Base-by-base conservation (phyloP, 1,140 invertebrate species). In the Microplitis demolitor region DNA sequence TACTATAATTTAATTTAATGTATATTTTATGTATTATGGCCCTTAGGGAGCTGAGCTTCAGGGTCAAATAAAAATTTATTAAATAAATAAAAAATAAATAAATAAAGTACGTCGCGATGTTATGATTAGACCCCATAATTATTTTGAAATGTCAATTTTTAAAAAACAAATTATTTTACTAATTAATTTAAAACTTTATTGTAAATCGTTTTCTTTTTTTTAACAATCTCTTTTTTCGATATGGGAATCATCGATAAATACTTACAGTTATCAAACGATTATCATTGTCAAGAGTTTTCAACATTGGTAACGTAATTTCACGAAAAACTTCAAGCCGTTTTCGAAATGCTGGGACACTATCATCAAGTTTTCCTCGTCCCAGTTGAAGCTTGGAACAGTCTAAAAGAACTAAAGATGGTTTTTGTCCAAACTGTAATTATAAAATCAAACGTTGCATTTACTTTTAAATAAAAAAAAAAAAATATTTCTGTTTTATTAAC, bases 361-460 rank as follows among this genome's bases (percentile, higher is more conserved):
- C 95, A 79, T 97, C 95, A 0, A 93, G 85, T 34, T 94, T 87
- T 13, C 93, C 93, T 61, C 94, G 88, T 0, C 93, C 94, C 51
- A 95, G 87, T 84, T 96, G 94, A 33, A 96, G 85, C 81, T 96
- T 96, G 0, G 93, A 96, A 82, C 95, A 95, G 81, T 96, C 95
- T 76, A 96, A 83, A 1, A 96, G 86, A 0, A 96, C 90, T 79
- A 95, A 89, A 1, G 92, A 90, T 2, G 94, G 94, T 61, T 90
- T 87, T 80, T 92, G 90, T 60, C 91, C 89, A 82, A 92, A 95
- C 94, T 96, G 82, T 62, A 78, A 58, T 1, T 9, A 31, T 76
- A 68, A 50, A 68, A 63, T 73, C 56, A 45, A 74, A 24, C 24
- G 24, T 24, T 24, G 24, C 24, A 24, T 1, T 24, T 24, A 24